Conservation (phyloP, 1,140 invertebrate genomes). For the Anthonomus grandis region DNA sequence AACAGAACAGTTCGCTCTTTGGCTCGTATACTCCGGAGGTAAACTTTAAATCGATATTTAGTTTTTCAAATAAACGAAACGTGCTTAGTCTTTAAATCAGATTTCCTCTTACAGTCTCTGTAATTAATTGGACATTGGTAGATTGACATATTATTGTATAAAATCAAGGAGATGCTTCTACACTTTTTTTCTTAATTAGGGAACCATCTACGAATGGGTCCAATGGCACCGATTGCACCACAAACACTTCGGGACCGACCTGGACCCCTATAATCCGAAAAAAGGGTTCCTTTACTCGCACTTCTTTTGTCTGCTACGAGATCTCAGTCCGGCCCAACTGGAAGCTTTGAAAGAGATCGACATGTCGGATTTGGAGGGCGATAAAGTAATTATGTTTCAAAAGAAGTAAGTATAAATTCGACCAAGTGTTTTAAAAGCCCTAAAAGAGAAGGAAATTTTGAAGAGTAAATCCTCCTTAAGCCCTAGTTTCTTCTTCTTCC, state of each 20-base stretch:
- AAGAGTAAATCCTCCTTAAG: too few relatives aligned
- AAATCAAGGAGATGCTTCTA: too few relatives aligned
- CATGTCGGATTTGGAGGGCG: constrained; percentile 77
- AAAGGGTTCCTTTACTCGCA: constrained; percentile 86
- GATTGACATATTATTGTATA: too few relatives aligned
- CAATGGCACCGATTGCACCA: constrained; percentile 87
- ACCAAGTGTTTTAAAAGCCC: background rate
- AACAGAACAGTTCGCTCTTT: too few relatives aligned
- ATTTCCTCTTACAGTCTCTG: too few relatives aligned
- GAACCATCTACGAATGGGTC: constrained; percentile 74
- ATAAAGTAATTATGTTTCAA: constrained; percentile 85
- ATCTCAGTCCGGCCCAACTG: constrained; percentile 69
- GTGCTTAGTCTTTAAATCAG: too few relatives aligned
- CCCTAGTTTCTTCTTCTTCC: constrained; percentile 8
- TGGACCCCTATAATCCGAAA: constrained; percentile 85
- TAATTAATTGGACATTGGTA: too few relatives aligned
- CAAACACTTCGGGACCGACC: constrained; percentile 79
- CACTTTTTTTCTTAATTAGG: constrained; percentile 61
- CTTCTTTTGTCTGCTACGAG: constrained; percentile 59
- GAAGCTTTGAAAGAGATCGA: constrained; percentile 71
- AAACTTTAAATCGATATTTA: too few relatives aligned
- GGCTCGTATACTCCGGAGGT: too few relatives aligned
- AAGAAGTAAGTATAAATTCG: constrained; percentile 55
- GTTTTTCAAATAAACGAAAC: too few relatives aligned
- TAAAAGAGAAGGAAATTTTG: too few relatives aligned